Evolutionary conservation across 2,888 invertebrate species (phyloP).

Genomic region (Pterostichus niger): DNA sequence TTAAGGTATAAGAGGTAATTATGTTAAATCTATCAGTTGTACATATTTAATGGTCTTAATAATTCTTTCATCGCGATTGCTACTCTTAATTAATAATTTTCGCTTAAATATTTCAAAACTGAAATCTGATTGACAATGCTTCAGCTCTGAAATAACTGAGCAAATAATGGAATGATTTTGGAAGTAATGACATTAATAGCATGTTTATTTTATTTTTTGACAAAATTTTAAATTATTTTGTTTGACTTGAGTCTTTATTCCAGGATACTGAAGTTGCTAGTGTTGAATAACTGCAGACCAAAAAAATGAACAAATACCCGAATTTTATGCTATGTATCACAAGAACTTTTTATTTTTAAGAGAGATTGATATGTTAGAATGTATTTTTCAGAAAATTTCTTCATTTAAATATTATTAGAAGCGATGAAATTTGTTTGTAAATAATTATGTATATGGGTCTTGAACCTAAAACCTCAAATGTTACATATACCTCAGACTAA

Average conservation of each 20-base stretch:
- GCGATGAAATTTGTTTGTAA: slow-evolving; percentile 58
- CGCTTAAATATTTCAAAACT: slow-evolving; percentile 15
- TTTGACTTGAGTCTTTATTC: slow-evolving; percentile 57
- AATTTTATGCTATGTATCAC: slow-evolving; percentile 57
- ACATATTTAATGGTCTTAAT: slow-evolving; percentile 30
- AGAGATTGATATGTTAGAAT: slow-evolving; percentile 48
- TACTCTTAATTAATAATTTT: slow-evolving; percentile 17
- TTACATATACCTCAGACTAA: slow-evolving; percentile 63
- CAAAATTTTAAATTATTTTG: slow-evolving; percentile 32
- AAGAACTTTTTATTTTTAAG: slow-evolving; percentile 53
- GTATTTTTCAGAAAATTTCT: slow-evolving; percentile 39
- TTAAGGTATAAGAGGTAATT: slow-evolving; percentile 28
- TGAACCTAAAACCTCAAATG: slow-evolving; percentile 59
- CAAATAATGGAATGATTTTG: slow-evolving; percentile 53
- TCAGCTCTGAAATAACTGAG: slow-evolving; percentile 22
- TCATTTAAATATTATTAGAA: slow-evolving; percentile 54
- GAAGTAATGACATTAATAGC: slow-evolving; percentile 52
- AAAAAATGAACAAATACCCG: slow-evolving; percentile 61
- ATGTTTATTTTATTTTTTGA: slow-evolving; percentile 47
- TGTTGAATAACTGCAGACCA: slow-evolving; percentile 64
- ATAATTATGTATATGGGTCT: slow-evolving; percentile 58
- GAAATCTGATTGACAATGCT: neutral
- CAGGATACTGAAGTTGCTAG: slow-evolving; percentile 64
- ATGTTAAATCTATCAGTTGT: slow-evolving; percentile 32
- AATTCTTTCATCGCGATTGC: slow-evolving; percentile 35